phyloP scores from a whole-genome alignment of 1,140 invertebrate genomes.

The Orius insidiosus region DNA sequence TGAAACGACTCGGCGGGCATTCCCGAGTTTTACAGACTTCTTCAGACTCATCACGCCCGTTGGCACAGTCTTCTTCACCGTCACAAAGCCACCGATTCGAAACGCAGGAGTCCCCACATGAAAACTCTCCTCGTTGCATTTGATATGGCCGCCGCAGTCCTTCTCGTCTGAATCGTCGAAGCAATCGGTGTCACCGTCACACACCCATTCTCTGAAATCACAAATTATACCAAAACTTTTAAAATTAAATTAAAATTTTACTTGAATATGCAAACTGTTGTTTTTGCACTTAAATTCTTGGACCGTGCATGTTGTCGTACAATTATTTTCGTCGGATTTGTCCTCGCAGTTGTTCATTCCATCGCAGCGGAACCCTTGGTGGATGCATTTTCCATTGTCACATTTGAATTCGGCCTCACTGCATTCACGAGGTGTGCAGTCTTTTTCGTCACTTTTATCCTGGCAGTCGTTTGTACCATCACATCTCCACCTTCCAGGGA shows the following conservation, averaged over 20 bases:
- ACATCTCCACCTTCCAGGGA: constrained; percentile 47
- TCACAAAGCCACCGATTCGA: constrained; percentile 38
- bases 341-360: constrained; percentile 48
- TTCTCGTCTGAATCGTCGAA: constrained; percentile 37
- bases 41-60: constrained; percentile 43
- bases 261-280: constrained; percentile 34
- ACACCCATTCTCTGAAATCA: constrained; percentile 39
- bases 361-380: constrained; percentile 38
- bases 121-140: not conserved
- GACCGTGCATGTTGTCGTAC: constrained; percentile 30
- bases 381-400: constrained; percentile 37
- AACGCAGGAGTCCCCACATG: constrained; percentile 28
- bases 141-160: constrained; percentile 28
- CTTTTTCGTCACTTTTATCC: constrained; percentile 26
- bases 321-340: constrained; percentile 38
- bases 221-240: too few species aligned
- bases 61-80: constrained; percentile 48
- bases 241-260: too few species aligned
- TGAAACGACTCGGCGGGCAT: constrained; percentile 24
- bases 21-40: constrained; percentile 22
- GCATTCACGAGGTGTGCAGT: constrained; percentile 40
- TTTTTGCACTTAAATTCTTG: constrained; percentile 34
- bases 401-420: constrained; percentile 39
- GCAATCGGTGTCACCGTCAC: constrained; percentile 44
- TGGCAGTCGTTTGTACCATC: constrained; percentile 31